Base-by-base conservation (phyloP, 2,888 invertebrate species). In the Cyclophora albipunctata region DNA sequence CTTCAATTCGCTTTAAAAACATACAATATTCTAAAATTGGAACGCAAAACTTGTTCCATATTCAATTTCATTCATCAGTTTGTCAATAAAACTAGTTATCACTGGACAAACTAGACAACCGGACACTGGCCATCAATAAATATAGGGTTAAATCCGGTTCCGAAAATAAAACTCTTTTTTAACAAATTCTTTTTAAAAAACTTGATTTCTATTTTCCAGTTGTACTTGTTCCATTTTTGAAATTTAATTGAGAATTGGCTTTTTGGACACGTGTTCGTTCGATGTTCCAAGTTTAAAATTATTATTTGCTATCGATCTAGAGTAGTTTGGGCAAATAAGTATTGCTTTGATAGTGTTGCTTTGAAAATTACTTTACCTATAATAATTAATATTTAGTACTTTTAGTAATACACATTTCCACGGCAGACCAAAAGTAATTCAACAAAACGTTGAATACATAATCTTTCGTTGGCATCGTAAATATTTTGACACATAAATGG, bases 221-320 rank as follows among this genome's bases (percentile, higher is more conserved):
- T 20, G 20, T 20, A 20, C 20, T 20, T 20, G 20, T 20, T 20
- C 43, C 50, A 34, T 51, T 51, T 49, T 35, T 35, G 50, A 57
- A 54, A 40, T 34, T 40, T 44, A 44, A 50, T 49, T 49, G 49
- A 46, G 45, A 52, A 48, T 46, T 42, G 7, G 4, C n/a, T 40
- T 5, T 34, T 42, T 47, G 42, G 51, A 47, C 43, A 44, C 7
- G n/a, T 43, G 43, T 34, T 43, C 20, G 5, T 33, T 33, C 7
- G 4, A 4, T 5, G 7, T 20, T 33, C 3, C 34, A 7, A 33
- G 34, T 34, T 5, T 20, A 34, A 7, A 6, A 34, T 43, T 33
- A 33, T 43, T 5, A 43, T 34, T 20, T 7, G 42, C 20, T 42
- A 7, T 7, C 5, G 7, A 42, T 20, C 1, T 20, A 42, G 20